Evolutionary conservation across 2,113 vertebrate species (phyloP).

Genomic region (Echinops telfairi): DNA sequence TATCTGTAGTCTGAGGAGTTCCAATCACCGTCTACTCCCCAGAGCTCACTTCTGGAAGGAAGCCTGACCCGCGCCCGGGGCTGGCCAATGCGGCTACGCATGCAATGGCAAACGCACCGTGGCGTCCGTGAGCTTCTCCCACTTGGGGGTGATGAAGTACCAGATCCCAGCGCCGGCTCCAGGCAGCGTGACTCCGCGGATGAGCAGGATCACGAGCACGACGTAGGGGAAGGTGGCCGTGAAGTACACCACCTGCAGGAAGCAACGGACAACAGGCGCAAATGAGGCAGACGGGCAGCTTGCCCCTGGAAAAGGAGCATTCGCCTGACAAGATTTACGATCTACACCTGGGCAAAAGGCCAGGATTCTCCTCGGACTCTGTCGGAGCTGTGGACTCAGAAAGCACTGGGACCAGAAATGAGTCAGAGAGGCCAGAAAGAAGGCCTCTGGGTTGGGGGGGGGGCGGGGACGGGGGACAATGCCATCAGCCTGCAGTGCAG

Average conservation of each 20-base stretch:
- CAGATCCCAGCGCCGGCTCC: slow-evolving; percentile 96
- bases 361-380: background rate
- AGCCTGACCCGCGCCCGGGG: rapidly evolving
- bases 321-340: no score
- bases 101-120: slow-evolving; percentile 89
- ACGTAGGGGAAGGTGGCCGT: slow-evolving; percentile 98
- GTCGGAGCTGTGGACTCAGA: background rate
- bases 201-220: slow-evolving; percentile 96
- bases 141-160: slow-evolving; percentile 99
- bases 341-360: background rate
- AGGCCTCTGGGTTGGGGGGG: background rate
- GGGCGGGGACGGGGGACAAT: no score
- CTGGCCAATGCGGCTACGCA: background rate
- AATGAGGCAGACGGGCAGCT: rapidly evolving
- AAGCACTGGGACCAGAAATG: background rate
- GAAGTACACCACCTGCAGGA: slow-evolving; percentile 96
- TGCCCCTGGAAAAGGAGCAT: rapidly evolving
- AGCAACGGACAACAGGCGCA: background rate
- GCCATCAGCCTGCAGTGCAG: background rate
- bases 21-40: background rate
- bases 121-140: slow-evolving; percentile 97
- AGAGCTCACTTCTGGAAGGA: background rate
- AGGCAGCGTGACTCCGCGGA: slow-evolving; percentile 96
- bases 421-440: background rate
- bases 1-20: background rate